phyloP scores from a whole-genome alignment of 2,113 vertebrate species.

The Plotosus lineatus region DNA sequence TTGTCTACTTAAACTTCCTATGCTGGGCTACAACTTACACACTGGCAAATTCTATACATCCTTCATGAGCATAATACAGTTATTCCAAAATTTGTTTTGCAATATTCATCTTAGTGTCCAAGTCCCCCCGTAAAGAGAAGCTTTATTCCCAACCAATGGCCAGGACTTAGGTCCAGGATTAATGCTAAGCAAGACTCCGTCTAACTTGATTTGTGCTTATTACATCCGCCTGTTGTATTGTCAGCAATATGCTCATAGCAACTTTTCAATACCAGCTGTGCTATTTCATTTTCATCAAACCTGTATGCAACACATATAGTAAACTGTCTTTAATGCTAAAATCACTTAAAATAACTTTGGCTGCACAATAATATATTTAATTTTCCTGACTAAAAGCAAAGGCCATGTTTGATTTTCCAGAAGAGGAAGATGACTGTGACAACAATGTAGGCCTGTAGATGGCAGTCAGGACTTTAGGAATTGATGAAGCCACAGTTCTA shows the following conservation, averaged over 20 bases:
- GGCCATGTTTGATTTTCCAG: constrained; percentile 14
- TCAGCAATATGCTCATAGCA: constrained; percentile 23
- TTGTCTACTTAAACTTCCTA: background rate
- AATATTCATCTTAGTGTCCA: constrained; percentile 48
- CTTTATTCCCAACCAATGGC: constrained; percentile 33
- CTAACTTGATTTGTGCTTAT: constrained; percentile 40
- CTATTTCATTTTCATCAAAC: constrained; percentile 38
- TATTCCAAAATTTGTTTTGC: constrained; percentile 42
- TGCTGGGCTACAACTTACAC: background rate
- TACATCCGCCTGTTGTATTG: constrained; percentile 28
- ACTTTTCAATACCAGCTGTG: constrained; percentile 24
- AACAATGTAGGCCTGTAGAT: constrained; percentile 72
- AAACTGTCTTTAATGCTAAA: constrained; percentile 27
- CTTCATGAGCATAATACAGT: constrained; percentile 27
- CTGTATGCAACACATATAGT: constrained; percentile 9
- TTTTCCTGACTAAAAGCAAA: constrained; percentile 19
- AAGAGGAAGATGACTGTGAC: constrained; percentile 38
- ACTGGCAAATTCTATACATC: constrained; percentile 7
- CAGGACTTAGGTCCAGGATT: constrained; percentile 24
- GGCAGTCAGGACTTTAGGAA: constrained; percentile 76
- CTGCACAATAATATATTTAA: constrained; percentile 31
- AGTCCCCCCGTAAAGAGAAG: constrained; percentile 38
- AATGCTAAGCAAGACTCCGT: constrained; percentile 37
- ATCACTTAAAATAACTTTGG: constrained; percentile 24
- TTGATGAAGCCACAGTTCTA: constrained; percentile 42